Evolutionary conservation across 2,113 vertebrate species (phyloP).

Genomic region (Zootoca vivipara): DNA sequence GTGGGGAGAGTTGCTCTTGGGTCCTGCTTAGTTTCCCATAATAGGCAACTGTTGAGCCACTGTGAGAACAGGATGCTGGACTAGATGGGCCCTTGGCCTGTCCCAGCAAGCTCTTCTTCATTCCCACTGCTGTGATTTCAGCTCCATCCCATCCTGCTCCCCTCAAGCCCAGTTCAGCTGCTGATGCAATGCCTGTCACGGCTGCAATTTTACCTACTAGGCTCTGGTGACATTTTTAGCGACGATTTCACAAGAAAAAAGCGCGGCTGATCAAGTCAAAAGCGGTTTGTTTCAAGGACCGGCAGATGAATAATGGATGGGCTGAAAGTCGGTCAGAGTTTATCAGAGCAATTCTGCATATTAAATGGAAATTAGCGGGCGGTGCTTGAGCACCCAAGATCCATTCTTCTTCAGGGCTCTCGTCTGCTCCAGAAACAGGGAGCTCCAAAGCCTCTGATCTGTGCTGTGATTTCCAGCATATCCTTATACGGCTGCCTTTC

Average conservation of each 20-base stretch:
- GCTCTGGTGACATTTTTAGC: background rate
- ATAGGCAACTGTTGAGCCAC: too few relatives aligned
- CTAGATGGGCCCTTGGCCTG: too few relatives aligned
- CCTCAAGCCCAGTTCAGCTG: too few relatives aligned
- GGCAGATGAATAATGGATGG: constrained; percentile 15
- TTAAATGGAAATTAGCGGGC: constrained; percentile 4
- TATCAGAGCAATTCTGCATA: constrained; percentile 16
- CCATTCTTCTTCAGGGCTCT: constrained; percentile 1
- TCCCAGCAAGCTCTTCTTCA: too few relatives aligned
- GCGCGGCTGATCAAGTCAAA: background rate
- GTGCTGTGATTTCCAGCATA: background rate
- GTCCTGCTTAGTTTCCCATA: too few relatives aligned
- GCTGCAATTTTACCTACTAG: background rate
- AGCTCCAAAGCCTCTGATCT: background rate
- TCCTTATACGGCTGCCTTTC: background rate
- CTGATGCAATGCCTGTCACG: too few relatives aligned
- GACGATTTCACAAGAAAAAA: background rate
- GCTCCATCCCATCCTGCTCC: background rate
- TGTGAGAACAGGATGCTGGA: too few relatives aligned
- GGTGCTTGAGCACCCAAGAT: background rate
- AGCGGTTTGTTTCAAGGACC: background rate
- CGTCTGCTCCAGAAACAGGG: background rate
- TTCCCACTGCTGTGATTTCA: background rate
- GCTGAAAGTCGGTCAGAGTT: constrained; percentile 37
- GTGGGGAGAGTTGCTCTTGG: too few relatives aligned